Evolutionary conservation across 2,888 invertebrate genomes (phyloP), one percentile per base, ranked within the genome.

Genomic region (Cosmopolites sordidus): DNA sequence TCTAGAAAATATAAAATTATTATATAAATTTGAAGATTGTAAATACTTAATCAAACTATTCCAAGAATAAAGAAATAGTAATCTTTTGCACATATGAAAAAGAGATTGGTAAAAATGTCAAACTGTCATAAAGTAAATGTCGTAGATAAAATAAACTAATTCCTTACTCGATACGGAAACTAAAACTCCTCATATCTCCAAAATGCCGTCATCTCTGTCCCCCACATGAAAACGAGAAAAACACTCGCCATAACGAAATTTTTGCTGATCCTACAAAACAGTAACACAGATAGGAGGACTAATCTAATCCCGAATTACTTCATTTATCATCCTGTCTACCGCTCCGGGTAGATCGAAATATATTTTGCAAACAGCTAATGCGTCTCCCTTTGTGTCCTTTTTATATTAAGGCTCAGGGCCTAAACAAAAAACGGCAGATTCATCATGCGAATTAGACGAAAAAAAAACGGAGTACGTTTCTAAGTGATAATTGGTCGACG

Each of bases 321-420:
- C 17, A 48, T 48, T 48, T 48, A 42, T 48, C 48, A 48, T 48
- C 43, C 48, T 48, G 48, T 48, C 48, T 48, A 14, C 15, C 43
- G 42, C 18, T 33, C 37, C 37, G 16, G 42, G 14, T 15, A 22
- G 48, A 48, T 48, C 48, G 42, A 42, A 42, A 48, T 48, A 29
- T 48, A 48, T 48, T 48, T 48, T 48, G 33, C 48, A 42, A 48
- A 48, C 48, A 48, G 48, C 48, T 48, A 48, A 48, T 48, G 48
- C 48, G 16, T 33, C 16, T 42, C n/a, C 22, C 18, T 42, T 42
- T 43, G 42, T 43, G 42, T 48, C 42, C 17, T 48, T 43, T 48
- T 37, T 48, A 33, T 42, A 37, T 48, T 22, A 48, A 48, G 37
- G 41, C 15, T 22, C n/a, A 15, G 9, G 9, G 4, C 33, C 42